Base-by-base conservation (phyloP, 2,888 invertebrate species). In the Cephus rjabovi region DNA sequence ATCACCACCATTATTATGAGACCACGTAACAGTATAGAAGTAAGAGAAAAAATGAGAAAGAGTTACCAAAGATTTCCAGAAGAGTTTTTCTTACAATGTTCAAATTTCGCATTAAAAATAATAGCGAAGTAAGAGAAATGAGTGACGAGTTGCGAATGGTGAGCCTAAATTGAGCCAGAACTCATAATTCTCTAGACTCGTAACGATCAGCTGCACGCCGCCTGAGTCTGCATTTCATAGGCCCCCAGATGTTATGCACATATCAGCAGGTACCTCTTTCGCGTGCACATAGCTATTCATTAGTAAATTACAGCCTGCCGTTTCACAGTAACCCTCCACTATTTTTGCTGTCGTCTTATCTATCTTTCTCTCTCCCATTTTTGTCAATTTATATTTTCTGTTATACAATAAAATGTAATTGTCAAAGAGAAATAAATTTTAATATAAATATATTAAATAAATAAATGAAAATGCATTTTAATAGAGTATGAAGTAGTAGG, bases 241-340 rank as follows among this genome's bases (percentile, higher is more conserved):
- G 88, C 88, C 84, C 84, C 88, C 88, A 88, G 88, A 88, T 88
- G 88, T 88, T 87, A 85, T 87, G 86, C 85, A 86, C 88, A 87
- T 86, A 87, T 87, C 86, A 87, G 86, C 84, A 84, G 84, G 83
- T 86, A 86, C 86, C 86, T 83, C 87, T 86, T 87, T 23, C 85
- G 83, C 86, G 84, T 84, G 83, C 81, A 83, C 83, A 82, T 87
- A 86, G 82, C 86, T 87, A 87, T 87, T 87, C 87, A 87, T 87
- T 87, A 87, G 86, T 87, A 84, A 86, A 86, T 87, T 87, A 87
- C 85, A 86, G 82, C 80, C 74, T 56, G 73, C 56, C 56, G 15
- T 40, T 40, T 15, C 40, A 9, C 23, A 56, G 56, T 56, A 23
- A 23, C 6, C 23, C 23, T 23, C 23, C 9, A 23, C 56, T 23